Base-by-base conservation (phyloP, 2,888 invertebrate genomes). In the Leptothorax acervorum region DNA sequence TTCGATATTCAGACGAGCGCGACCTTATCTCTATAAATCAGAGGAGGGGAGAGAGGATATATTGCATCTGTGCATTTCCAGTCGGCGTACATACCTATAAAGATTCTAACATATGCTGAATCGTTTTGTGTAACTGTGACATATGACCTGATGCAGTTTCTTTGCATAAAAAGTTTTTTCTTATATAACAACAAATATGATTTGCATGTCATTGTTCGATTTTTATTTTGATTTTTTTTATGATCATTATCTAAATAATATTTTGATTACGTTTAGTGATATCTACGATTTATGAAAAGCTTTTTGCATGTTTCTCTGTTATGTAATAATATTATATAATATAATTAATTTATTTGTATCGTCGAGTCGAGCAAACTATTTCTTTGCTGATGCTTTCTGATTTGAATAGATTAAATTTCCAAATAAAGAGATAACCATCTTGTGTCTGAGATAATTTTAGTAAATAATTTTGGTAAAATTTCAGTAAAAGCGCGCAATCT, bases 201-300 rank as follows among this genome's bases (percentile, higher is more conserved):
- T 76, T 45, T 60, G 15, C 12, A 35, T 23, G 0, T 31, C 28
- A 51, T 53, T 6, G 35, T 31, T 28, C 8, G 3, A 45, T 4
- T n/a, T 62, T 48, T 0, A 31, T 2, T 55, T 51, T 12, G 18
- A 12, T n/a, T 63, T 18, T 39, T 48, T 39, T 70, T 55, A 12
- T 51, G n/a, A 31, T 45, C 8, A 28, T 81, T 35, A 84, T 65
- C 51, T 82, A 57, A 68, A 75, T 79, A 79, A 87, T 42, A 35
- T 88, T 85, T 88, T 48, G 70, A 45, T 45, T 12, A 45, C 45
- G 45, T 12, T 35, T 35, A 4, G 6, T 35, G 35, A 35, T 35
- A 5, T 35, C 5, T 35, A 35, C 35, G 35, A 35, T 35, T 35
- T 35, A 35, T 35, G 35, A 35, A 35, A 35, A 35, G 35, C 6